phyloP scores from a whole-genome alignment of 2,888 invertebrate genomes.

The Pediacus dermestoides region DNA sequence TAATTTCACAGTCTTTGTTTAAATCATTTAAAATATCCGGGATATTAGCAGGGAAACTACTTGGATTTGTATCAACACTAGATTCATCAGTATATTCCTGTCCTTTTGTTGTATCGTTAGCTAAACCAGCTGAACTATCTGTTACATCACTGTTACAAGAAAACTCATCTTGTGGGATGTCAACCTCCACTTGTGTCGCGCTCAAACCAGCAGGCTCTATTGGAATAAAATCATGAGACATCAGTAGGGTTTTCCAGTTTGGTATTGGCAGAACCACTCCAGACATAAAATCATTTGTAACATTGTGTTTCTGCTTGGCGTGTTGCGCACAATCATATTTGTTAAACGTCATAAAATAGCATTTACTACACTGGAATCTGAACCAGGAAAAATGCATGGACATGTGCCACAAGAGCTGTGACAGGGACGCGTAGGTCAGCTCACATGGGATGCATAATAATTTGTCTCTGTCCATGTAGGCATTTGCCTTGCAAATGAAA shows the following conservation, averaged over 20 bases:
- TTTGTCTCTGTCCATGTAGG: conserved; percentile 49
- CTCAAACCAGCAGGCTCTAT: conserved; percentile 19
- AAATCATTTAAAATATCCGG: too few relatives aligned
- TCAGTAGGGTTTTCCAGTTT: conserved; percentile 38
- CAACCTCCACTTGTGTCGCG: conserved; percentile 24
- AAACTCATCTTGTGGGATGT: conserved; percentile 13
- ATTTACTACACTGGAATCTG: conserved; percentile 71
- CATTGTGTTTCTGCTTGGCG: conserved; percentile 60
- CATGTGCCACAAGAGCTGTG: conserved; percentile 60
- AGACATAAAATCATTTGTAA: conserved; percentile 51
- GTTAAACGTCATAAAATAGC: conserved; percentile 65
- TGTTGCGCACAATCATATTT: conserved; percentile 65
- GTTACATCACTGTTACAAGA: conserved; percentile 1
- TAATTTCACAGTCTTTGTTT: too few relatives aligned
- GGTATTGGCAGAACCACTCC: conserved; percentile 43
- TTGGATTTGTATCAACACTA: background rate
- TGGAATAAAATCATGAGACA: conserved; percentile 36
- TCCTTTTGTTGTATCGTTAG: background rate
- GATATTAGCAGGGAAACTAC: background rate
- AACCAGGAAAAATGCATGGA: conserved; percentile 68
- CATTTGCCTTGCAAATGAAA: conserved; percentile 25
- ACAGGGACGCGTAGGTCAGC: conserved; percentile 50
- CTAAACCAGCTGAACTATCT: background rate
- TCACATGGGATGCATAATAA: conserved; percentile 57
- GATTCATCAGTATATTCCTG: background rate